A percentile compares a stretch with the other conserved stretches of the same genome.
Conservation (phyloP, 2,888 invertebrate species). For the Drosophila ustulata region DNA sequence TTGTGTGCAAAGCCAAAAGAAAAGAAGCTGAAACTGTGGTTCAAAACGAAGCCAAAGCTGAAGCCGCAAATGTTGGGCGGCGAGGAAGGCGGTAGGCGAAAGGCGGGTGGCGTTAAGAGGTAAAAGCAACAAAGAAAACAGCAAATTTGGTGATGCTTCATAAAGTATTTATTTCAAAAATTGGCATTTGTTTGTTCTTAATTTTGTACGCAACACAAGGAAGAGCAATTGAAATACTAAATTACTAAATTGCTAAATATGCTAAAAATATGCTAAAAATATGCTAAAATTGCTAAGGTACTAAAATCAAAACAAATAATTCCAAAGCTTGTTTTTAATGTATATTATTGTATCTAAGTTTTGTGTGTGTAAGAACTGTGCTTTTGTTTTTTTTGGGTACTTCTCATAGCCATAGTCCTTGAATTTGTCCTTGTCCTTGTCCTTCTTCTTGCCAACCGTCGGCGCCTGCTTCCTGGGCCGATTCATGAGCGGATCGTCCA, state of each 20-base stretch:
- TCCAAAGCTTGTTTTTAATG: not conserved
- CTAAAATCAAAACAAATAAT: not conserved
- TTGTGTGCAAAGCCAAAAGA: slow-evolving; percentile 53
- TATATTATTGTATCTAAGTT: slow-evolving; percentile 13
- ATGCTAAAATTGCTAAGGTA: too few relatives aligned
- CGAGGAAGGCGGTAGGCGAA: too few relatives aligned
- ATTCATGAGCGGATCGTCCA: slow-evolving; percentile 84
- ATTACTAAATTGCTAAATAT: not conserved
- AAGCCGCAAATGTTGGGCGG: slow-evolving; percentile 14
- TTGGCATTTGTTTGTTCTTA: not conserved
- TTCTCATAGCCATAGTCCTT: slow-evolving; percentile 76
- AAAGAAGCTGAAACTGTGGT: slow-evolving; percentile 5
- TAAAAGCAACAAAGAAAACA: slow-evolving; percentile 1
- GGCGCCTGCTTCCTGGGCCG: slow-evolving; percentile 80
- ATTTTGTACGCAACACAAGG: not conserved
- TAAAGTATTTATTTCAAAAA: not conserved
- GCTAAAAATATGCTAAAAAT: not conserved
- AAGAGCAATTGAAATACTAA: not conserved
- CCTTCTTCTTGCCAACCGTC: slow-evolving; percentile 65
- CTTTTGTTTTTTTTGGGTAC: slow-evolving; percentile 67
- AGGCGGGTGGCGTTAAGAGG: slow-evolving; percentile 4
- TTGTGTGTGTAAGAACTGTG: slow-evolving; percentile 33
- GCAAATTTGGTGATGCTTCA: not conserved
- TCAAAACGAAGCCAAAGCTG: slow-evolving; percentile 37
- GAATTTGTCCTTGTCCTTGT: slow-evolving; percentile 58